Percentiles rank a stretch among this genome's conserved stretches.
These are phyloP conservation scores for Canis aureus DNA, from an alignment of 2,113 vertebrate species.

Conservation along the genomic window DNA sequence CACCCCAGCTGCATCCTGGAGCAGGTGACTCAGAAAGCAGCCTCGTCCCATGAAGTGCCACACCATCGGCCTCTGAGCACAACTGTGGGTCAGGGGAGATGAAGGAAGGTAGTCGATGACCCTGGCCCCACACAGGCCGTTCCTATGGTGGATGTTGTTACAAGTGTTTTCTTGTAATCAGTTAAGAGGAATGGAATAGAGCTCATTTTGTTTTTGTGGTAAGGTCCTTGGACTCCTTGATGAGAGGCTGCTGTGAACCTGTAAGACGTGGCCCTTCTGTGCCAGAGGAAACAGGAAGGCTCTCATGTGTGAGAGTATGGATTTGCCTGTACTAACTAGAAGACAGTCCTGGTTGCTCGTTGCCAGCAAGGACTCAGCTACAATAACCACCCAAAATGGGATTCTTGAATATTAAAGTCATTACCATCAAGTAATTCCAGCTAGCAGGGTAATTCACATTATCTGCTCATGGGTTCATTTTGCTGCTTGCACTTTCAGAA, in stretches of 20 bases:
- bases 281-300: no score
- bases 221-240: not conserved
- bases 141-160: not conserved
- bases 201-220: not conserved
- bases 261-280: not conserved
- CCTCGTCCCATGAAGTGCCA: no score
- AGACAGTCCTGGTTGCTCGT: fast-evolving
- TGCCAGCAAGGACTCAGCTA: not conserved
- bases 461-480: not conserved
- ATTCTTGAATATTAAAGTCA: not conserved
- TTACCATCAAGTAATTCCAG: not conserved
- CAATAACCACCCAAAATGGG: not conserved
- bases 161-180: not conserved
- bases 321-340: not conserved
- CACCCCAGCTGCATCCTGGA: not conserved
- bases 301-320: not conserved
- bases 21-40: not conserved
- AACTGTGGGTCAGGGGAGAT: no score
- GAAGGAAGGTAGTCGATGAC: not conserved
- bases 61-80: fast-evolving
- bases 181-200: not conserved
- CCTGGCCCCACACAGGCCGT: not conserved
- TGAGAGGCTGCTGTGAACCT: not conserved
- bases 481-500: not conserved
- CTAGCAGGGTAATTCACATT: not conserved